Percentiles rank a stretch among this genome's conserved stretches.
Conservation (phyloP, 1,140 invertebrate genomes). For the Coptotermes formosanus region DNA sequence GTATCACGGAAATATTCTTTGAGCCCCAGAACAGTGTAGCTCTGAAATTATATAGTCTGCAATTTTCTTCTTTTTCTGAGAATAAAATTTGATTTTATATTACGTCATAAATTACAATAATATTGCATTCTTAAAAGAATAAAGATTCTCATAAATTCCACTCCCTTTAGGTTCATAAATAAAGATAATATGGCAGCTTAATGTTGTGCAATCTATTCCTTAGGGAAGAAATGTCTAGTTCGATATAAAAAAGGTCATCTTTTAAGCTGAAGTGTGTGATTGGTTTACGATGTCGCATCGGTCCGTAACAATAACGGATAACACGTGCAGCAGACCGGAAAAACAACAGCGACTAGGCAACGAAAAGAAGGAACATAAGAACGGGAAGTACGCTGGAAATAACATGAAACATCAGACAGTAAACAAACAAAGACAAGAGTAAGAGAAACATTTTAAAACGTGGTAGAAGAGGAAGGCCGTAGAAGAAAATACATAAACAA, state of each 20-base stretch:
- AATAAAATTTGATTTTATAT: not conserved
- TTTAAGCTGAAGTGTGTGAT: not conserved
- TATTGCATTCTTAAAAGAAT: not conserved
- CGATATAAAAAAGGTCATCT: not conserved
- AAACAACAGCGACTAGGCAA: not conserved
- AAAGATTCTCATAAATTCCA: not conserved
- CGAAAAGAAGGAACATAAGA: not conserved
- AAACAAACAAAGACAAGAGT: not conserved
- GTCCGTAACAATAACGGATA: not conserved
- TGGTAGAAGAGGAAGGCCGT: not conserved
- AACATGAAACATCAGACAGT: not conserved
- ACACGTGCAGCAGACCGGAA: conserved; percentile 8
- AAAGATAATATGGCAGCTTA: not conserved
- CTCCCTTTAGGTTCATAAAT: not conserved
- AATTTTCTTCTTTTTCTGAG: too few species aligned
- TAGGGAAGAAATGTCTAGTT: not conserved
- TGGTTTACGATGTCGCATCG: not conserved
- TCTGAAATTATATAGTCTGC: too few species aligned
- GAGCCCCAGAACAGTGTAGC: too few species aligned
- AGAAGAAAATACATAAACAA: not conserved
- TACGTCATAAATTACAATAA: not conserved
- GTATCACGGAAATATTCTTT: too few species aligned
- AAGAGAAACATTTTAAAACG: not conserved
- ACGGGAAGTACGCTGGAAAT: not conserved
- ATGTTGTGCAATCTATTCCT: not conserved